Evolutionary conservation across 2,888 invertebrate species (phyloP).

Genomic region (Stegana nigrithorax): DNA sequence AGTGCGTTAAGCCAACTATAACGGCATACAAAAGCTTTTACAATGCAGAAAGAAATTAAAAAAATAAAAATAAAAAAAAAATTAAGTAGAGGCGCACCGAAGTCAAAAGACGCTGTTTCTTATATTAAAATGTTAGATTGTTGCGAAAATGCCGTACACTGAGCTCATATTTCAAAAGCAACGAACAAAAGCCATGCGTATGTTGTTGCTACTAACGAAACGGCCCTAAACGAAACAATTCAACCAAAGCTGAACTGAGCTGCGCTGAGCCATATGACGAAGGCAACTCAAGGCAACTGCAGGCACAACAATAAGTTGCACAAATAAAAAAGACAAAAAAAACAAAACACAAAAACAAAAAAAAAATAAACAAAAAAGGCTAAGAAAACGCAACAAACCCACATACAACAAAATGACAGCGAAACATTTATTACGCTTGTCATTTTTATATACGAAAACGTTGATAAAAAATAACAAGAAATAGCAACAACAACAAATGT

Average conservation of each 20-base stretch:
- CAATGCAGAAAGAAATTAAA: slow-evolving; percentile 2
- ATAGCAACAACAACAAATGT: slow-evolving; percentile 21
- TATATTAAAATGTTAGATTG: slow-evolving; percentile 23
- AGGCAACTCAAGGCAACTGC: slow-evolving; percentile 3
- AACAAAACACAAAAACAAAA: slow-evolving; percentile 25
- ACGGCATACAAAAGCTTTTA: slow-evolving; percentile 24
- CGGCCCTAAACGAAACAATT: neutral
- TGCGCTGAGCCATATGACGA: neutral
- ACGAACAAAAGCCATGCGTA: slow-evolving; percentile 39
- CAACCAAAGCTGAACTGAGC: no score
- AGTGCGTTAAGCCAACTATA: neutral
- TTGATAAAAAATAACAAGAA: slow-evolving; percentile 28
- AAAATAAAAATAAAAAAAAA: neutral
- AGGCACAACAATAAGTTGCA: slow-evolving; percentile 6
- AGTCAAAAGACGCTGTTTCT: neutral
- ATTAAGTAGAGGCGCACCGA: no score
- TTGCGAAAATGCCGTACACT: slow-evolving; percentile 13
- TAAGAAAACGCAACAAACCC: slow-evolving; percentile 3
- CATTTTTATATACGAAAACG: slow-evolving; percentile 48
- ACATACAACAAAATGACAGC: slow-evolving; percentile 45
- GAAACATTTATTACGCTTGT: slow-evolving; percentile 62
- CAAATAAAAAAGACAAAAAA: slow-evolving; percentile 42
- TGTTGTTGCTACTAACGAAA: neutral
- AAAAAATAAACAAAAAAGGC: slow-evolving; percentile 23
- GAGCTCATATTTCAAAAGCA: slow-evolving; percentile 39